Evolutionary conservation across 1,140 invertebrate species (phyloP), one percentile per base, ranked within the genome.

Genomic region (Drosophila murphyi): DNA sequence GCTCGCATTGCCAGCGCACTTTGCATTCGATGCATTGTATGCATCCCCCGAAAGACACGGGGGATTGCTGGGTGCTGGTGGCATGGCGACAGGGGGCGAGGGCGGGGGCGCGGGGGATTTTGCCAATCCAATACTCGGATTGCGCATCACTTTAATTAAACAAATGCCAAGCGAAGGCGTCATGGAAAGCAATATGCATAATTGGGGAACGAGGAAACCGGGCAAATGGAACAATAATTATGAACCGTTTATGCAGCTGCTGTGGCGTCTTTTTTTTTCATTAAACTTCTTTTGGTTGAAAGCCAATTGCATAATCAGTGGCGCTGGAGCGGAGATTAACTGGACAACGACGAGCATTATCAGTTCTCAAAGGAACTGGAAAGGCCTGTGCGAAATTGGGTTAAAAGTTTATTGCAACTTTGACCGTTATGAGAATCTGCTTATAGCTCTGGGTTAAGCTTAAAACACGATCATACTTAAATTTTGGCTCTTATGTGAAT

Each of bases 111-210:
- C 20, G 20, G 51, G 32, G 20, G 45, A 61, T 48, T 35, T 5
- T 20, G 59, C 10, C 41, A 47, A 45, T 43, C 10, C 39, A 12
- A 20, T 43, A n/a, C 47, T 12, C 32, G 71, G 47, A 41, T 45
- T 80, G 75, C 56, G 71, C 79, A 79, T 87, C 82, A 86, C 83
- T 88, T 87, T 87, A 87, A 87, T 87, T 87, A 87, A 87, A 88
- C 83, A 87, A 87, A 87, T 88, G 83, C 82, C 82, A 80, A 5
- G 76, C 72, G 54, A 74, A 82, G 80, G 80, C 80, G 76, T 82
- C 79, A 72, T 10, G 61, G 69, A 56, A 41, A 50, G 62, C 61
- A 57, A 67, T 52, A 59, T 51, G 62, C 35, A 48, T 48, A 67
- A 69, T 60, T 48, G 39, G 45, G n/a, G 41, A 8, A 60, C 8